These are phyloP conservation scores for Rattus norvegicus DNA, from an alignment of 2,113 vertebrate genomes.

Conservation along the genomic window DNA sequence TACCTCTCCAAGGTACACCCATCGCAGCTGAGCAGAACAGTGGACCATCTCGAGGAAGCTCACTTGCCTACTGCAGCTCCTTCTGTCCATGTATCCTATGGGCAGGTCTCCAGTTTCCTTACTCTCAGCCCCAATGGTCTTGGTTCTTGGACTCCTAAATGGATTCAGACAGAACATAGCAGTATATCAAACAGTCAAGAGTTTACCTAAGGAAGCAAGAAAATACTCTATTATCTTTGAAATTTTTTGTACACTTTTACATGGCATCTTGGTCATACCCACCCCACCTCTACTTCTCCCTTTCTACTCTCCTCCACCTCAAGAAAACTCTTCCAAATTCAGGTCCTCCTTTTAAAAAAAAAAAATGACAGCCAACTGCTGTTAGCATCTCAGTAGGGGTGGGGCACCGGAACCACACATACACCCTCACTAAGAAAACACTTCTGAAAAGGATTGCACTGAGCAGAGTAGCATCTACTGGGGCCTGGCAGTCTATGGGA, in stretches of 20 bases:
- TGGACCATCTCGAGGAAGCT: too few relatives aligned
- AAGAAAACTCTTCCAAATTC: background rate
- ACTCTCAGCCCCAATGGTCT: background rate
- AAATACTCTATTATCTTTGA: background rate
- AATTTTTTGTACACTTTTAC: background rate
- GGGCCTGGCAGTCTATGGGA: background rate
- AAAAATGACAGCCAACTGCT: background rate
- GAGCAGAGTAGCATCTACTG: background rate
- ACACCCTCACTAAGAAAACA: background rate
- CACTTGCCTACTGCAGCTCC: too few relatives aligned
- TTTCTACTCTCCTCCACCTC: background rate
- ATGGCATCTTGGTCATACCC: background rate
- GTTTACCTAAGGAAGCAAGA: background rate
- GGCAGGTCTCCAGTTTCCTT: background rate
- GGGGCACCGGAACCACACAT: background rate
- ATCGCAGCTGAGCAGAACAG: too few relatives aligned
- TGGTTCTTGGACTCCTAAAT: background rate
- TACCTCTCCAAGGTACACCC: too few relatives aligned
- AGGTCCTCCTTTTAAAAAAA: too few relatives aligned
- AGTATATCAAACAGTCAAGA: background rate
- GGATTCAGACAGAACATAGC: background rate
- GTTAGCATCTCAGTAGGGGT: background rate
- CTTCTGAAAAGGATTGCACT: background rate
- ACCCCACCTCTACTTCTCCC: background rate
- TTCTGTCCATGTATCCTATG: background rate